Conservation (phyloP, 2,113 vertebrate genomes). For the Engystomops pustulosus region DNA sequence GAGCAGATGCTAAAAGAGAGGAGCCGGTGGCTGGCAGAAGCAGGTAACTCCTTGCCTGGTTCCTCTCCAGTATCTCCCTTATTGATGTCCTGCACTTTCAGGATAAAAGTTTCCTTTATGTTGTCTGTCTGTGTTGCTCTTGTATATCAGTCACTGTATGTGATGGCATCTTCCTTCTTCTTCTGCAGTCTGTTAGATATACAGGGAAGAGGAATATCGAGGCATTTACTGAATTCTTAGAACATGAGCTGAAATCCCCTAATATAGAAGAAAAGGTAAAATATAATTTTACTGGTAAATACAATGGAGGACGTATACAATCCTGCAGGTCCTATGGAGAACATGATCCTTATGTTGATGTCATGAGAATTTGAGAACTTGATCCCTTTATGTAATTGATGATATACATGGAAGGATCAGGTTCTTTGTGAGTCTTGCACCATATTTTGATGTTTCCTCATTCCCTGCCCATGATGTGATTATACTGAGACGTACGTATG, state of each 20-base stretch:
- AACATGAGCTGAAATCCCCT: conserved; percentile 63
- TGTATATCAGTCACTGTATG: neutral
- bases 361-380: no score
- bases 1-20: no score
- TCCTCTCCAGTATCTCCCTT: no score
- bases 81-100: no score
- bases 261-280: conserved; percentile 50
- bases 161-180: neutral
- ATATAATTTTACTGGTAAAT: neutral
- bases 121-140: neutral
- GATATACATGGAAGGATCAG: neutral
- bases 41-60: no score
- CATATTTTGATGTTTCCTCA: neutral
- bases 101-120: no score
- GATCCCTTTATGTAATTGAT: neutral
- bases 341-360: neutral
- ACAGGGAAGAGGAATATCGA: conserved; percentile 66
- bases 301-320: neutral
- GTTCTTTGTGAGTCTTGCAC: neutral
- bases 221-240: conserved; percentile 73
- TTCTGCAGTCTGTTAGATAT: conserved; percentile 69
- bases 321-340: neutral
- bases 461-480: neutral
- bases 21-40: no score
- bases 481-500: no score